A percentile compares a stretch with the other conserved stretches of the same genome.
Conservation (phyloP, 2,888 invertebrate genomes). For the Amorpha juglandis region DNA sequence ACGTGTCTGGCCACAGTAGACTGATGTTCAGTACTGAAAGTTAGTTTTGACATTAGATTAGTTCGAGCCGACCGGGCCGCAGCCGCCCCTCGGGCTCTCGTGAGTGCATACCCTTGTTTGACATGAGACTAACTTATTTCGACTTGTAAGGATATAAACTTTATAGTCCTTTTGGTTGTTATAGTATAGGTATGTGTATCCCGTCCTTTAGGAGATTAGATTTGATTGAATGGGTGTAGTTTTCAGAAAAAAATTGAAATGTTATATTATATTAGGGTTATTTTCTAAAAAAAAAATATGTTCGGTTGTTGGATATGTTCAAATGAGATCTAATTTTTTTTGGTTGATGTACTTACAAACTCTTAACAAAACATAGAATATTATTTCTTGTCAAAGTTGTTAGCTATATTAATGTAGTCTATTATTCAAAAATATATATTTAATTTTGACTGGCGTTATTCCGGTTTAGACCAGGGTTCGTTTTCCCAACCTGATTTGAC, state of each 20-base stretch:
- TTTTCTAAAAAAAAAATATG: too few species aligned
- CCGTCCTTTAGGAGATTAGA: background rate
- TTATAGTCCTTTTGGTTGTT: conserved; percentile 53
- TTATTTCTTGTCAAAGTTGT: too few species aligned
- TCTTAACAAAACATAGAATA: too few species aligned
- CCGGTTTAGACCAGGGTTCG: too few species aligned
- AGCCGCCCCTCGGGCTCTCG: conserved; percentile 49
- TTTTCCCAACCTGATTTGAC: too few species aligned
- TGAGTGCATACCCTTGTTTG: conserved; percentile 82
- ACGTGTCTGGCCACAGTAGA: conserved; percentile 19
- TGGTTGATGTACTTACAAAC: too few species aligned
- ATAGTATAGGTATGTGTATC: conserved; percentile 12
- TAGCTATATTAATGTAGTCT: too few species aligned
- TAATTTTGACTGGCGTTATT: too few species aligned
- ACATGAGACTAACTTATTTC: conserved; percentile 76
- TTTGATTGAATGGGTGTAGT: background rate
- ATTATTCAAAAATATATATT: too few species aligned
- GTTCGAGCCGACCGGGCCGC: conserved; percentile 54
- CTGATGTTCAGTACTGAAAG: conserved; percentile 49
- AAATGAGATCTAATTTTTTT: too few species aligned
- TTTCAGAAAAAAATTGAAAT: background rate
- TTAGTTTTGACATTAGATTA: conserved; percentile 73
- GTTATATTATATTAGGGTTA: too few species aligned
- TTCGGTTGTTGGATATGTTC: too few species aligned
- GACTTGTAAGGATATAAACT: conserved; percentile 59